phyloP scores from a whole-genome alignment of 2,113 vertebrate species.

The Rhizomys pruinosus region DNA sequence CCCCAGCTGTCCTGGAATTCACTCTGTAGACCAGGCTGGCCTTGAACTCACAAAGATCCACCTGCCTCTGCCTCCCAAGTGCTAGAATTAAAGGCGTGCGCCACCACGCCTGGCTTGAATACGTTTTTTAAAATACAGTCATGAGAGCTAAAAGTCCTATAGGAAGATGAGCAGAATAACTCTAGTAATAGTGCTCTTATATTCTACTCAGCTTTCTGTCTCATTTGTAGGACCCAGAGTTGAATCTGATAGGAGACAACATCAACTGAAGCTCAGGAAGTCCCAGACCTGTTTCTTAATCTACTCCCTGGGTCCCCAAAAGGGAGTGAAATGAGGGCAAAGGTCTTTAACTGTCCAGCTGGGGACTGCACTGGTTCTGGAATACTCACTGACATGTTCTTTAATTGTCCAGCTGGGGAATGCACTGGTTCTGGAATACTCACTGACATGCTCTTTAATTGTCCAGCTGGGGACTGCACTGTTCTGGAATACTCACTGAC shows the following conservation, averaged over 20 bases:
- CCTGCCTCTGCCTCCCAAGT: no score
- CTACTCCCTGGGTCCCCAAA: not conserved
- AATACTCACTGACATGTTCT: no score
- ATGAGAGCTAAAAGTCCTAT: not conserved
- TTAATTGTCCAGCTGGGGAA: no score
- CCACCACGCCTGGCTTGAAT: no score
- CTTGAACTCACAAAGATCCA: no score
- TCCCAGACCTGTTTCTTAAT: not conserved
- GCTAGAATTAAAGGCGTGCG: no score
- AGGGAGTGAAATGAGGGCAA: not conserved
- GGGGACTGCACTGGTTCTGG: not conserved
- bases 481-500: no score
- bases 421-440: no score
- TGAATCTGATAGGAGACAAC: not conserved
- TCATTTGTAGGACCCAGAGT: not conserved
- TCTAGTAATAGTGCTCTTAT: not conserved
- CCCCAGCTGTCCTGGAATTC: no score
- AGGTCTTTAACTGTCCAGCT: not conserved
- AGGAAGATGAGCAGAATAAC: conserved; percentile 12
- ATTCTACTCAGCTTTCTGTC: not conserved
- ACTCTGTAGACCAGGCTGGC: no score
- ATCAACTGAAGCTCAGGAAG: not conserved
- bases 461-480: no score
- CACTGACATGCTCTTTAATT: no score
- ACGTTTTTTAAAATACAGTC: not conserved